Base-by-base conservation (phyloP, 2,888 invertebrate genomes). In the Stomorhina lunata region DNA sequence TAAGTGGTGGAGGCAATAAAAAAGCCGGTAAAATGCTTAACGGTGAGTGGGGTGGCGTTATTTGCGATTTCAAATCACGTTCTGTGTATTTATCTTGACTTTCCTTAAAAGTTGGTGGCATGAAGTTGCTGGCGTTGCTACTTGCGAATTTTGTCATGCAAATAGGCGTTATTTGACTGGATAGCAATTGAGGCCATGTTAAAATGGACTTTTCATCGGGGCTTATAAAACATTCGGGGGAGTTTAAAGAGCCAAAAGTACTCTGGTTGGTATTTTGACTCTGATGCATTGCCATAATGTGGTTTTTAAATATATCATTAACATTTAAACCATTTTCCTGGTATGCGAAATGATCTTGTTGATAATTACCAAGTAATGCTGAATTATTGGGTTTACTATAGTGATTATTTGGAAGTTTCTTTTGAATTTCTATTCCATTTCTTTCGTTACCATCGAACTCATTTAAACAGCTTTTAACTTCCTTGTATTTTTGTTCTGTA, bases 21-120 rank as follows among this genome's bases (percentile, higher is more conserved):
- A 83, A 83, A 50, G 82, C 45, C 63, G 81, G 76, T 20, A 77
- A 40, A 55, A 63, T 43, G 15, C 69, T 76, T 40, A 82, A 71
- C 27, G 84, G 78, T 48, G 84, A 81, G 34, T 81, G 82, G n/a
- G 84, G 83, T 68, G 85, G 83, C 10, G 84, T 80, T 22, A 83
- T 84, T 82, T 84, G 84, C 50, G 69, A 82, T 68, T 79, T 75
- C 50, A 71, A 75, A 53, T 79, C 79, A 79, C 79, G 75, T 79
- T 82, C 76, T 1, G 29, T 63, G 29, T 63, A 15, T 53, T 45
- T 80, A 68, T 75, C 76, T 22, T 37, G 68, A 1, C 4, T 22
- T 32, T 68, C 76, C 27, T 55, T 66, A n/a, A 22, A 17, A 9
- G 43, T 37, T 40, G 34, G 7, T 22, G n/a, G 5, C 9, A 77